phyloP scores from a whole-genome alignment of 2,888 invertebrate genomes.

The Oscheius sp. region DNA sequence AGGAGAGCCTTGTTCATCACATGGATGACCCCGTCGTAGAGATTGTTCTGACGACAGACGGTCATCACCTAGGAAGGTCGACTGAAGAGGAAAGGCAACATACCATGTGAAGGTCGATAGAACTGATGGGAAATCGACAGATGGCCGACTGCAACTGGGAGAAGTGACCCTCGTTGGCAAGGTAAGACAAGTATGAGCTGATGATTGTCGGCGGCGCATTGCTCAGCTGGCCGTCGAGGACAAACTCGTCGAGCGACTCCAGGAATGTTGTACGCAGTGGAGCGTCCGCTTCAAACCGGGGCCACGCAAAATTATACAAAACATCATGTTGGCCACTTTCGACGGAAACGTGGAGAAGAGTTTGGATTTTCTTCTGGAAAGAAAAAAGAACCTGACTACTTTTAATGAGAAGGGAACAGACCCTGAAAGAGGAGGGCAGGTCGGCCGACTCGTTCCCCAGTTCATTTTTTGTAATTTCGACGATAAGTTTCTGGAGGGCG shows the following conservation, averaged over 20 bases:
- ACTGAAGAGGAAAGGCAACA: background rate
- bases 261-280: constrained; percentile 80
- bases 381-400: background rate
- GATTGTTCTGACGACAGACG: constrained; percentile 78
- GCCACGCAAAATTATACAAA: constrained; percentile 80
- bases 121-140: constrained; percentile 82
- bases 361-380: constrained; percentile 58
- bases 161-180: constrained; percentile 79
- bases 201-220: constrained; percentile 79
- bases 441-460: constrained; percentile 36
- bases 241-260: constrained; percentile 80
- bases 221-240: constrained; percentile 60
- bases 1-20: constrained; percentile 83
- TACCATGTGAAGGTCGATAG: constrained; percentile 84
- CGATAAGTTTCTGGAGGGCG: constrained; percentile 50
- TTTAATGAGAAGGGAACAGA: background rate
- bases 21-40: constrained; percentile 83
- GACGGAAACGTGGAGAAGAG: constrained; percentile 58
- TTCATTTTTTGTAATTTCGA: constrained; percentile 26
- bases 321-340: constrained; percentile 36
- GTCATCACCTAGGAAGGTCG: constrained; percentile 75
- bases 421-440: constrained; percentile 63
- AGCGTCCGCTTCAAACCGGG: constrained; percentile 77
- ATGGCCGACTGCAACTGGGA: constrained; percentile 82
- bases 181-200: constrained; percentile 78